These are phyloP conservation scores for Ophion ellenae DNA, from an alignment of 2,888 invertebrate species.

Conservation along the genomic window DNA sequence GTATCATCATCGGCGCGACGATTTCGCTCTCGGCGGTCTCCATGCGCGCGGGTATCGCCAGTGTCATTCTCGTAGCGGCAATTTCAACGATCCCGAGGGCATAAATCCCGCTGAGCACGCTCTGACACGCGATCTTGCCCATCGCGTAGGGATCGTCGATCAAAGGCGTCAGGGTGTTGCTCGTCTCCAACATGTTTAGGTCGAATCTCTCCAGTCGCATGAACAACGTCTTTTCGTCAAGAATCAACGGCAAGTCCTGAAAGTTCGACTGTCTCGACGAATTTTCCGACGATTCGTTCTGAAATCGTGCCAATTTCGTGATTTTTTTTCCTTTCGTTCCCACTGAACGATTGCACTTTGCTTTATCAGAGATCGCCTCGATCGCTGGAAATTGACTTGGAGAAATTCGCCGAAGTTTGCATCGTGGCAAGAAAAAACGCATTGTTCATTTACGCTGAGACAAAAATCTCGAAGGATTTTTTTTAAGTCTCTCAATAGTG, in stretches of 20 bases:
- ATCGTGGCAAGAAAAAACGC: not conserved
- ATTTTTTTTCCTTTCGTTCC: not conserved
- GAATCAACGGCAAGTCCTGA: slow-evolving; percentile 23
- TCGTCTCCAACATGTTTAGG: slow-evolving; percentile 95
- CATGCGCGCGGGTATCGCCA: slow-evolving; percentile 95
- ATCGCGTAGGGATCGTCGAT: slow-evolving; percentile 97
- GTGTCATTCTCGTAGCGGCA: slow-evolving; percentile 96
- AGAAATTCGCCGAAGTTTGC: not conserved
- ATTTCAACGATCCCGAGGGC: slow-evolving; percentile 98
- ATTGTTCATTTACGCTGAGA: no score
- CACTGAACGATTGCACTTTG: not conserved
- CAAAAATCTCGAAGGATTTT: no score
- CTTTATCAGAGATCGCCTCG: no score
- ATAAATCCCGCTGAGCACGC: slow-evolving; percentile 96
- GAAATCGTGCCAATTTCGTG: not conserved
- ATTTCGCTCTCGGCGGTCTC: slow-evolving; percentile 95
- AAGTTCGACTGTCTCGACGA: not conserved
- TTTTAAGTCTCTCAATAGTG: no score
- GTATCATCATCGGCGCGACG: slow-evolving; percentile 95
- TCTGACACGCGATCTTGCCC: slow-evolving; percentile 97
- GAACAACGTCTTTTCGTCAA: slow-evolving; percentile 92
- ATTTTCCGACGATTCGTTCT: slow-evolving; percentile 20
- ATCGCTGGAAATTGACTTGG: not conserved
- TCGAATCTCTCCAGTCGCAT: slow-evolving; percentile 94
- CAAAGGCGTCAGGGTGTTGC: slow-evolving; percentile 95